A percentile compares a stretch with the other conserved stretches of the same genome.
phyloP scores from a whole-genome alignment of 2,888 invertebrate species.

The Lycia hirtaria region DNA sequence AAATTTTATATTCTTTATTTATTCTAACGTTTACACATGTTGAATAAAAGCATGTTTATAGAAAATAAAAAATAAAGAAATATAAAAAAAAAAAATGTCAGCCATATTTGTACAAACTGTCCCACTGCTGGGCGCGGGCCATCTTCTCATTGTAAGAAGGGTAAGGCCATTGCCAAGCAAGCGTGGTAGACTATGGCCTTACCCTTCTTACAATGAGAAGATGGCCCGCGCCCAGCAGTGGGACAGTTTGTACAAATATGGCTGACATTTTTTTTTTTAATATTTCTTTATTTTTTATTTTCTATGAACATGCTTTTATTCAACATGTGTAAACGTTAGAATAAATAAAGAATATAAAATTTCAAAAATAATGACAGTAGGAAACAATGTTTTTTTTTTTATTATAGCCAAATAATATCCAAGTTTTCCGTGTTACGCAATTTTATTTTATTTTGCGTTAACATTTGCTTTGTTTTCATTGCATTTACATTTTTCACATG shows the following conservation, averaged over 20 bases:
- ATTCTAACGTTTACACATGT: not conserved
- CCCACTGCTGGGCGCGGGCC: too few relatives aligned
- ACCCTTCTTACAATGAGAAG: too few relatives aligned
- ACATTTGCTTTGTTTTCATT: conserved; percentile 2
- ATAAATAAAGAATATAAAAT: not conserved
- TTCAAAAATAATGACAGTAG: not conserved
- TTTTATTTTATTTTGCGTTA: not conserved
- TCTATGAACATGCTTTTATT: not conserved
- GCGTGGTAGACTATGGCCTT: too few relatives aligned
- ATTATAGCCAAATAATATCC: not conserved
- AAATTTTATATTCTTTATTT: not conserved
- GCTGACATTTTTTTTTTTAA: too few relatives aligned
- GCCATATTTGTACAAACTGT: too few relatives aligned
- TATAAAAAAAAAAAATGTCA: too few relatives aligned
- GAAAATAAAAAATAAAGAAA: too few relatives aligned
- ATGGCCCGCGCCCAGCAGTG: too few relatives aligned
- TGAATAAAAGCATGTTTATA: not conserved
- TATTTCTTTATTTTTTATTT: too few relatives aligned
- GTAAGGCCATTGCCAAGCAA: too few relatives aligned
- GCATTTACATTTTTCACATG: conserved; percentile 10
- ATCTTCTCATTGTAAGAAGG: too few relatives aligned
- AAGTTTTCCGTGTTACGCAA: not conserved
- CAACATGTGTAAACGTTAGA: not conserved
- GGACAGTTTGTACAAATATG: too few relatives aligned
- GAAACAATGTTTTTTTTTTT: not conserved